Conservation (phyloP, 1,140 invertebrate species). For the Papilio aristodemus region DNA sequence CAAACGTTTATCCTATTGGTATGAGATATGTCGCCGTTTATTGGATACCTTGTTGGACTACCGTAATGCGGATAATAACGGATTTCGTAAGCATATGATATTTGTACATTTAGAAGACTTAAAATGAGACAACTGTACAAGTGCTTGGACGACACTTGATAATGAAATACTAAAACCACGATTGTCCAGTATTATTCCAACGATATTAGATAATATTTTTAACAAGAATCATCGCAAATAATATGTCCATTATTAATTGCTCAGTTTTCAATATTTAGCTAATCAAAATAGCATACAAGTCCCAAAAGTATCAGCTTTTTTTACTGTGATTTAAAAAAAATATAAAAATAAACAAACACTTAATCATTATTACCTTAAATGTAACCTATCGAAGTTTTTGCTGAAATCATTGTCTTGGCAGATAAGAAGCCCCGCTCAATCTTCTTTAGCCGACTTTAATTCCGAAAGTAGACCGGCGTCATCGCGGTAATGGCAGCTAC, state of each 20-base stretch:
- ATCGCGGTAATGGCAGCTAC: constrained; percentile 66
- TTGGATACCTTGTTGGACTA: constrained; percentile 30
- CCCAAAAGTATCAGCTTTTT: too few species aligned
- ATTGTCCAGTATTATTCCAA: too few species aligned
- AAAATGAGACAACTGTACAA: background rate
- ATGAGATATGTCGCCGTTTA: constrained; percentile 23
- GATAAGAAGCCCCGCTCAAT: constrained; percentile 70
- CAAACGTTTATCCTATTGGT: constrained; percentile 8
- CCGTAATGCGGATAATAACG: constrained; percentile 10
- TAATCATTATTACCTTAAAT: constrained; percentile 34
- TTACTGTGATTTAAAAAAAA: too few species aligned
- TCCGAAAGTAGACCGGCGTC: constrained; percentile 73
- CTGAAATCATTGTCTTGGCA: constrained; percentile 72
- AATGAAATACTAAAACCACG: too few species aligned
- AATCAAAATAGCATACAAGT: too few species aligned
- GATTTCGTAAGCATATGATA: too few species aligned
- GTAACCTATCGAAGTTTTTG: constrained; percentile 59
- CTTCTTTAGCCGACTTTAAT: constrained; percentile 75
- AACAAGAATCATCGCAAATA: too few species aligned
- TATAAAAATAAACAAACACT: constrained; percentile 8
- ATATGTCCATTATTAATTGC: too few species aligned
- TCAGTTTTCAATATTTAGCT: too few species aligned
- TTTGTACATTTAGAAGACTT: background rate
- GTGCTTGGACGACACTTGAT: background rate
- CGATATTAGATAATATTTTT: background rate